Conservation (phyloP, 2,797 vertebrate genomes). For the Falco cherrug region DNA sequence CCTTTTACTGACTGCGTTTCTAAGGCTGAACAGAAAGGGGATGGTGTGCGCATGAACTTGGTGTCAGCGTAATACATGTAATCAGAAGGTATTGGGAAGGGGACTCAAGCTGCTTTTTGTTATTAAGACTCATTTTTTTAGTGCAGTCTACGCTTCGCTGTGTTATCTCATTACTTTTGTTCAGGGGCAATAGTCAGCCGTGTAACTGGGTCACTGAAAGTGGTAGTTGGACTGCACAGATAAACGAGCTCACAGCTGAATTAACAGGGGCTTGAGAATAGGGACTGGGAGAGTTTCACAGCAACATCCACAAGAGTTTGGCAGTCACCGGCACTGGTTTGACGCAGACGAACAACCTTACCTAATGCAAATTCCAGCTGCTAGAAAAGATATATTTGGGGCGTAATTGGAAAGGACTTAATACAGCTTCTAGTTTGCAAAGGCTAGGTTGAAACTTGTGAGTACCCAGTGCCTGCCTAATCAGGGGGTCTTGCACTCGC, state of each 20-base stretch:
- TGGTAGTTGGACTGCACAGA: background rate
- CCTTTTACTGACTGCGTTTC: background rate
- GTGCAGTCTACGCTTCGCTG: background rate
- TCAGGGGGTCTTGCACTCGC: background rate
- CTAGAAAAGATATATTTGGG: background rate
- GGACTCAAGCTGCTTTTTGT: background rate
- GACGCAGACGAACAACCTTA: background rate
- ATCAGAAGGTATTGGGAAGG: background rate
- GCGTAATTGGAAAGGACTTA: background rate
- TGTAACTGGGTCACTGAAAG: background rate
- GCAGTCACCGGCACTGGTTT: background rate
- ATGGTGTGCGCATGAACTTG: rapidly evolving
- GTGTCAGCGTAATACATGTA: background rate
- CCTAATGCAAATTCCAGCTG: background rate
- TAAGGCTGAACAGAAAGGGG: background rate
- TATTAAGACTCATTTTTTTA: background rate
- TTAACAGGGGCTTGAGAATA: background rate
- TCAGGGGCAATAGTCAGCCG: background rate
- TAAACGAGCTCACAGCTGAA: background rate
- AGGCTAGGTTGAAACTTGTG: background rate
- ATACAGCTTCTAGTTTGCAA: background rate
- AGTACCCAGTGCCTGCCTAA: background rate
- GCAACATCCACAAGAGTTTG: background rate
- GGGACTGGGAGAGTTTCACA: background rate
- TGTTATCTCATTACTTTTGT: background rate